These are phyloP conservation scores for Diadema setosum DNA, from an alignment of 35 echinoderm and acorn worm genomes.

Conservation along the genomic window DNA sequence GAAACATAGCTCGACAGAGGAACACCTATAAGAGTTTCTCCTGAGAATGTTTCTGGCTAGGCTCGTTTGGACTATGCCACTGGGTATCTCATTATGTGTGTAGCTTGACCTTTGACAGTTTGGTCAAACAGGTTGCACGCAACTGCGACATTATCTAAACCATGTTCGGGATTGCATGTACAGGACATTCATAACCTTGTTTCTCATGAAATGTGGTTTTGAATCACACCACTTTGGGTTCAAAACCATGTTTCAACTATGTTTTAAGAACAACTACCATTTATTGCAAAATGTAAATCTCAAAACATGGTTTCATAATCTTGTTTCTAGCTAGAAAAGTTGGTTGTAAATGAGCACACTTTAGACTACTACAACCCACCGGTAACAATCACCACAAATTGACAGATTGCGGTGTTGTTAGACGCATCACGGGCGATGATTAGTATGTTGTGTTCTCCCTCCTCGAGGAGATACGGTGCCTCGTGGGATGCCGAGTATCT, in stretches of 20 bases:
- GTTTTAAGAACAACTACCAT: neutral
- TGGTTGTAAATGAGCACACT: neutral
- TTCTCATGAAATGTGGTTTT: neutral
- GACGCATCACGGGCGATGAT: conserved; percentile 5
- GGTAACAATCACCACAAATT: neutral
- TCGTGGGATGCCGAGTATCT: neutral
- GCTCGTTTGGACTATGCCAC: too few relatives aligned
- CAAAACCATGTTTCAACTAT: neutral
- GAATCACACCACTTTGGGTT: neutral
- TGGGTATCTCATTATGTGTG: too few relatives aligned
- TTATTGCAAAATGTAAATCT: neutral
- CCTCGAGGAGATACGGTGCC: neutral
- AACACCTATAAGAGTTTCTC: too few relatives aligned
- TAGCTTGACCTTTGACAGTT: too few relatives aligned
- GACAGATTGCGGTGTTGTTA: conserved; percentile 23
- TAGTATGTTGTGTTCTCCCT: conserved; percentile 5
- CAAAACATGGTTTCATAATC: neutral
- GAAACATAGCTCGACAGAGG: too few relatives aligned
- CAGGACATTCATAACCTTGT: neutral
- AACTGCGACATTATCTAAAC: too few relatives aligned
- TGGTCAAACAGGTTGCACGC: too few relatives aligned
- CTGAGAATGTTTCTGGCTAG: too few relatives aligned
- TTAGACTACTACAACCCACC: neutral
- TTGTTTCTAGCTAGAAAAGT: neutral
- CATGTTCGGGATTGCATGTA: too few relatives aligned